Evolutionary conservation across 2,888 invertebrate genomes (phyloP).

Genomic region (Eupithecia tripunctaria): DNA sequence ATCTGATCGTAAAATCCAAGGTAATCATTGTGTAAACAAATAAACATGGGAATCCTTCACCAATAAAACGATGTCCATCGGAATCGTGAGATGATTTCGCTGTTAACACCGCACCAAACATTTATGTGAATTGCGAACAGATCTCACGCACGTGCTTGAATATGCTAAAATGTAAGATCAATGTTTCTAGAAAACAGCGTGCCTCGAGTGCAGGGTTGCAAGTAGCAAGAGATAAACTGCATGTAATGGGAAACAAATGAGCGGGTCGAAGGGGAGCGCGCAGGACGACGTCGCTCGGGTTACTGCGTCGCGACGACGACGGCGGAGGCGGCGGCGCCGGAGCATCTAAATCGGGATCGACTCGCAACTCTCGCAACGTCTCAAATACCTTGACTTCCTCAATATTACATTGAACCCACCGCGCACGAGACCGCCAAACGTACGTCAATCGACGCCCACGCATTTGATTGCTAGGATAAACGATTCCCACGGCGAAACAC

Average conservation of each 20-base stretch:
- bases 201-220: slow-evolving; percentile 56
- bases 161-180: slow-evolving; percentile 35
- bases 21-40: slow-evolving; percentile 14
- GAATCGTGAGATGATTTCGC: slow-evolving; percentile 39
- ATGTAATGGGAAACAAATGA: slow-evolving; percentile 53
- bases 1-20: not conserved
- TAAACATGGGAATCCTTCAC: slow-evolving; percentile 30
- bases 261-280: slow-evolving; percentile 70
- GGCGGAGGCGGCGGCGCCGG: slow-evolving; percentile 79
- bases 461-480: slow-evolving; percentile 57
- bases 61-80: slow-evolving; percentile 31
- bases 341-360: slow-evolving; percentile 84
- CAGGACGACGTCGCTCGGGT: slow-evolving; percentile 80
- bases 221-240: slow-evolving; percentile 60
- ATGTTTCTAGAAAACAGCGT: slow-evolving; percentile 32
- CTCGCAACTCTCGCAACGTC: slow-evolving; percentile 82
- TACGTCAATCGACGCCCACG: slow-evolving; percentile 82
- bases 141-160: slow-evolving; percentile 44
- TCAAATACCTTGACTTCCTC: slow-evolving; percentile 85
- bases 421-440: slow-evolving; percentile 77
- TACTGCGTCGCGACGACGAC: slow-evolving; percentile 80
- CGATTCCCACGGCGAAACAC: slow-evolving; percentile 54
- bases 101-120: slow-evolving; percentile 41
- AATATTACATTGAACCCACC: slow-evolving; percentile 84
- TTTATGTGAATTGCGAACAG: slow-evolving; percentile 42